A percentile compares a stretch with the other conserved stretches of the same genome.
phyloP scores from a whole-genome alignment of 2,113 vertebrate species.

The Eubucco bourcierii region DNA sequence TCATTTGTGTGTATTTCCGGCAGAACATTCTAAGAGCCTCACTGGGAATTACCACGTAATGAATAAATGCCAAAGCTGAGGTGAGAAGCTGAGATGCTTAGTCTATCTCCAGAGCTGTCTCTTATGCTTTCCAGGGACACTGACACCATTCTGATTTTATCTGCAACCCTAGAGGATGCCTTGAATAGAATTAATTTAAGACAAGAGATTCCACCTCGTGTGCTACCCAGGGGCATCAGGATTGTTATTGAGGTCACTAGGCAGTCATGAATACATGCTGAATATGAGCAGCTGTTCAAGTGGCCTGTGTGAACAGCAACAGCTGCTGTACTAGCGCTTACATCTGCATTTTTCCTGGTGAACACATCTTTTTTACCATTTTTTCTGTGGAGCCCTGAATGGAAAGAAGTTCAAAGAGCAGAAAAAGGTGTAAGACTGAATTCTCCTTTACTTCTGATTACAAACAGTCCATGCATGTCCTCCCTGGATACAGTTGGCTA shows the following conservation, averaged over 20 bases:
- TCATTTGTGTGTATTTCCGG: not conserved
- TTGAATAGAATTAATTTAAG: constrained; percentile 7
- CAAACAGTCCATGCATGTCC: not conserved
- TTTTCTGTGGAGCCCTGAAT: not conserved
- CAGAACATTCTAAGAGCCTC: not conserved
- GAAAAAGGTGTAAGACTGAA: not conserved
- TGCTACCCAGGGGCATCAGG: not conserved
- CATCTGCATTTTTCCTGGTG: not conserved
- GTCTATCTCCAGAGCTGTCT: not conserved
- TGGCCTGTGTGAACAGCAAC: not conserved
- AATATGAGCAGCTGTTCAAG: not conserved
- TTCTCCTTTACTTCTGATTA: not conserved
- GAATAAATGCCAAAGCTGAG: constrained; percentile 19
- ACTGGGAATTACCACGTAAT: constrained; percentile 27
- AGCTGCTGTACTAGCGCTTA: not conserved
- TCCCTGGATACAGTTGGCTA: not conserved
- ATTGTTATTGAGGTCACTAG: not conserved
- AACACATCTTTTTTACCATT: not conserved
- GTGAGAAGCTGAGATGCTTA: not conserved
- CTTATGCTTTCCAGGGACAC: constrained; percentile 5
- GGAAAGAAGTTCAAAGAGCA: not conserved
- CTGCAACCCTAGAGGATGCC: constrained; percentile 1
- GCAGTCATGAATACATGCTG: not conserved
- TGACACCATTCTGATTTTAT: constrained; percentile 3
- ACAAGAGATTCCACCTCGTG: not conserved